Percentiles rank a stretch among this genome's conserved stretches.
Conservation (phyloP, 2,113 vertebrate genomes). For the Silurus glanis region DNA sequence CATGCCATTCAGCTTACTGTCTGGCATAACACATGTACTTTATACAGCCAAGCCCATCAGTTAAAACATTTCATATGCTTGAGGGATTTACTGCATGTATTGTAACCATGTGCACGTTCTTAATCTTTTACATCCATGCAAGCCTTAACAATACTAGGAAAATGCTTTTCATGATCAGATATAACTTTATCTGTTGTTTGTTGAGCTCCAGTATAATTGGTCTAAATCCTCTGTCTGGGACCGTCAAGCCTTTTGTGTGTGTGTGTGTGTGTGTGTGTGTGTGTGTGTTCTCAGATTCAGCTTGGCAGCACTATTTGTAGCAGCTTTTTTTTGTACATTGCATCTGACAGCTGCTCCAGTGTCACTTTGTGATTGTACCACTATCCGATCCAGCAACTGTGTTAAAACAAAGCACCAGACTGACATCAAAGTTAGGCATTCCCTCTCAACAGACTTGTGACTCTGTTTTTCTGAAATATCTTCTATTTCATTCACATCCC, state of each 20-base stretch:
- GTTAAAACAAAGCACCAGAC: not conserved
- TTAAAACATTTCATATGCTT: not conserved
- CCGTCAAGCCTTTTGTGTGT: not conserved
- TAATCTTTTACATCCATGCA: constrained; percentile 12
- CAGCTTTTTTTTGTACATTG: constrained; percentile 18
- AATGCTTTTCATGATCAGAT: not conserved
- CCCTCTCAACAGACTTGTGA: not conserved
- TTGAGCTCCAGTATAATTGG: not conserved
- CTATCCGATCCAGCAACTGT: not conserved
- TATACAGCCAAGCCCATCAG: not conserved
- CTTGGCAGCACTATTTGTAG: not conserved
- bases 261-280: constrained; percentile 1
- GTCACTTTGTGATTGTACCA: constrained; percentile 7
- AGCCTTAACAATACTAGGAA: not conserved
- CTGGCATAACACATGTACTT: not conserved
- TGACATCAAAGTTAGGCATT: not conserved
- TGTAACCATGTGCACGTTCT: not conserved
- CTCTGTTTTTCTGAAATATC: not conserved
- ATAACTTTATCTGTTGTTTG: not conserved
- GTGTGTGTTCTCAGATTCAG: constrained; percentile 11
- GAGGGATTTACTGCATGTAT: not conserved
- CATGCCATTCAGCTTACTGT: not conserved
- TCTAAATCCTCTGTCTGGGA: not conserved
- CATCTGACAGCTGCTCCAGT: constrained; percentile 12
- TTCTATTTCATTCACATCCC: not conserved